These are phyloP conservation scores for Lepisosteus osseus DNA, from an alignment of 2,113 vertebrate genomes.

Conservation along the genomic window DNA sequence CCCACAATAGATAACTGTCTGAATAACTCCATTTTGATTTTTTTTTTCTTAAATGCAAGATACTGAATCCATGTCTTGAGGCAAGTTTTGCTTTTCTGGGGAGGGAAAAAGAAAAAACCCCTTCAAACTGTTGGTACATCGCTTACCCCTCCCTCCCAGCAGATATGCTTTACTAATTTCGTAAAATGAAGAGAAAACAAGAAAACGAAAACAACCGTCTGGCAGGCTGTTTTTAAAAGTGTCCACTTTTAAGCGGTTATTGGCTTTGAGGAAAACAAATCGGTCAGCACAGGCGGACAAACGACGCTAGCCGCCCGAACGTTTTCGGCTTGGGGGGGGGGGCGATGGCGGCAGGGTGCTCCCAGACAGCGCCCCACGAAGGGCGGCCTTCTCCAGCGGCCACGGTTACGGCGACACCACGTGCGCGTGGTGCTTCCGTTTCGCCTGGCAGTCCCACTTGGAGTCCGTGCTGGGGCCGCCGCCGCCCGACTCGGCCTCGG, in stretches of 20 bases:
- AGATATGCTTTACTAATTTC: slow-evolving; percentile 35
- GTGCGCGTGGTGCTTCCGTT: slow-evolving; percentile 46
- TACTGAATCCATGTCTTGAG: background rate
- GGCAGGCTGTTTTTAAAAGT: background rate
- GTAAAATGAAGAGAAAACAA: slow-evolving; percentile 26
- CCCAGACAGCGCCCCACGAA: slow-evolving; percentile 20
- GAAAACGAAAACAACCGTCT: slow-evolving; percentile 7
- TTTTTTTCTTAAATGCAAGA: slow-evolving; percentile 21
- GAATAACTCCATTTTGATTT: slow-evolving; percentile 30
- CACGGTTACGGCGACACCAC: slow-evolving; percentile 42
- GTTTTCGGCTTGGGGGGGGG: background rate
- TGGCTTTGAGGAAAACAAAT: background rate
- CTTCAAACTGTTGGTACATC: slow-evolving; percentile 61
- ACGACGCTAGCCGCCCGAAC: background rate
- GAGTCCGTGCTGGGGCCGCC: slow-evolving; percentile 46
- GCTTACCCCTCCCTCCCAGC: slow-evolving; percentile 52
- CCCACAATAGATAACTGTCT: slow-evolving; percentile 37
- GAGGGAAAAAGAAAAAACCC: slow-evolving; percentile 38
- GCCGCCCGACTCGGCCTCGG: slow-evolving; percentile 39
- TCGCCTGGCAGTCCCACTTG: slow-evolving; percentile 48
- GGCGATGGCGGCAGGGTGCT: background rate
- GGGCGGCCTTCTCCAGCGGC: no score
- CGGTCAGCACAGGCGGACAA: background rate
- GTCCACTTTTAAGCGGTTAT: slow-evolving; percentile 18
- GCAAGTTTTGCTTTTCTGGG: slow-evolving; percentile 12